These are phyloP conservation scores for Stegodyphus mimosarum DNA, from an alignment of 1,140 invertebrate species.

Conservation along the genomic window DNA sequence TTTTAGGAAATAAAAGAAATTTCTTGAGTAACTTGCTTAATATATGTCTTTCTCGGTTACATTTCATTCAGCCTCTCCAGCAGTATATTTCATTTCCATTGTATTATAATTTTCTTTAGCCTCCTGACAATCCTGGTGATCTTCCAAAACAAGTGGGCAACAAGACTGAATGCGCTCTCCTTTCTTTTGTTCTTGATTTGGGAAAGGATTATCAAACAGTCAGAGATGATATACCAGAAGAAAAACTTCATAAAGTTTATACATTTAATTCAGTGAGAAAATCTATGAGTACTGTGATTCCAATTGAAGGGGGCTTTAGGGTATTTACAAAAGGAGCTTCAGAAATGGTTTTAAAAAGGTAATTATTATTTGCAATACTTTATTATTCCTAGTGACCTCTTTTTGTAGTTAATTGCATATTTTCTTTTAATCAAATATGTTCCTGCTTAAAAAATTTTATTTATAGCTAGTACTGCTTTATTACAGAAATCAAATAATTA, in stretches of 20 bases:
- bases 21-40: no score
- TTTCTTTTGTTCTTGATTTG: slow-evolving; percentile 91
- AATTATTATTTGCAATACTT: slow-evolving; percentile 71
- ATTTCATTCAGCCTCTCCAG: no score
- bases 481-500: no score
- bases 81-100: no score
- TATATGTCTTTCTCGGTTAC: no score
- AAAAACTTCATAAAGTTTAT: slow-evolving; percentile 93
- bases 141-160: slow-evolving; percentile 96
- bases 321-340: slow-evolving; percentile 98
- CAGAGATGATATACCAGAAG: slow-evolving; percentile 88
- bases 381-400: no score
- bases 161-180: slow-evolving; percentile 97
- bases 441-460: no score
- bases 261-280: slow-evolving; percentile 99
- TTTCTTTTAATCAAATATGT: no score
- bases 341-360: slow-evolving; percentile 99
- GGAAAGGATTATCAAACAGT: slow-evolving; percentile 92
- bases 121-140: slow-evolving; percentile 81
- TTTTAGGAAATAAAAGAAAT: no score
- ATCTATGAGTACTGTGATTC: slow-evolving; percentile 97
- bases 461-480: no score
- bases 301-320: slow-evolving; percentile 80
- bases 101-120: slow-evolving; percentile 61
- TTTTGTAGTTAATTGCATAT: no score